Evolutionary conservation across 1,140 invertebrate genomes (phyloP).

Genomic region (Lineus longissimus): DNA sequence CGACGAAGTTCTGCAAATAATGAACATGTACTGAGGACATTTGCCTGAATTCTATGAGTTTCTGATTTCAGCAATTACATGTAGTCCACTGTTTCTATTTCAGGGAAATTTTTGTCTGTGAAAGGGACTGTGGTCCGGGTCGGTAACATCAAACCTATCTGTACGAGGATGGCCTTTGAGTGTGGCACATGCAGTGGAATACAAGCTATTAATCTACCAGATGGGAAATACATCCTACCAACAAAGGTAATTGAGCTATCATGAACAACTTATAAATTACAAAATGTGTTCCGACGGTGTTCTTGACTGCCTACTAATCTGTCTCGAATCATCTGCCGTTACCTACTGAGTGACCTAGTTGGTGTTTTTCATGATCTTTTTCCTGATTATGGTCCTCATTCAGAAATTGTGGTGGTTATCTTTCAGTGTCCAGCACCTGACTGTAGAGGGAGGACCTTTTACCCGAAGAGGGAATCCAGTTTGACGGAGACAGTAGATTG

Average conservation of each 20-base stretch:
- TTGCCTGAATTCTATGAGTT: too few species aligned
- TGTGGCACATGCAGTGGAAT: constrained; percentile 69
- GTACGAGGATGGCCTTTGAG: constrained; percentile 74
- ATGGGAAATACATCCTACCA: constrained; percentile 50
- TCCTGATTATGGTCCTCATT: too few species aligned
- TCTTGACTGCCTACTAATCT: too few species aligned
- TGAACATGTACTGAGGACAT: too few species aligned
- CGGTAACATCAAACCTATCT: constrained; percentile 69
- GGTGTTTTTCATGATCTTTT: too few species aligned
- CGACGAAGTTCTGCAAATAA: too few species aligned
- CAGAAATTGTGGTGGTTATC: not conserved
- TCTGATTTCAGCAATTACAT: not conserved
- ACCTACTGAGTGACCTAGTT: too few species aligned
- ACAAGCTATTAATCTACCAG: constrained; percentile 34
- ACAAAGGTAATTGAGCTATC: constrained; percentile 34
- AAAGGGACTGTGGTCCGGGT: constrained; percentile 83
- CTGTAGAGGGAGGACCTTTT: constrained; percentile 65
- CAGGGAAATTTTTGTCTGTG: constrained; percentile 77
- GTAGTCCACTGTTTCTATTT: constrained; percentile 33
- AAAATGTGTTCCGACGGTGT: too few species aligned
- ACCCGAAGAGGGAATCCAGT: constrained; percentile 64
- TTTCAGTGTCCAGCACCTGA: constrained; percentile 44
- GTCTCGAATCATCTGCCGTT: too few species aligned
- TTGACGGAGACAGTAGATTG: constrained; percentile 70
- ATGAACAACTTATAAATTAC: constrained; percentile 3